Base-by-base conservation (phyloP, 1,140 invertebrate species). In the Zaprionus ornatus region DNA sequence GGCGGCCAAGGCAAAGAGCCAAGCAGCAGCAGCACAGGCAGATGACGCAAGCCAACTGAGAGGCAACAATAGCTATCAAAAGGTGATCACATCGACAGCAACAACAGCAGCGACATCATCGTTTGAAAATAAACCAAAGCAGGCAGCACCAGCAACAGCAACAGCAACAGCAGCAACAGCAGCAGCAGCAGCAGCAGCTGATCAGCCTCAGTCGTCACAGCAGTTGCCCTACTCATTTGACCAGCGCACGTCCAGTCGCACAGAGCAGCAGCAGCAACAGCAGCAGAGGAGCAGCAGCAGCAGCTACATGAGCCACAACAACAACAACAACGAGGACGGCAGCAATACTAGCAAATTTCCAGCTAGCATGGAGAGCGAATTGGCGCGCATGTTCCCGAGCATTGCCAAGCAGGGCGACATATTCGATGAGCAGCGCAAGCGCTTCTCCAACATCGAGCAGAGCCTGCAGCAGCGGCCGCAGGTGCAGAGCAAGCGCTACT, bases 111-210 rank as follows among this genome's bases (percentile, higher is more conserved):
- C 81, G 74, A 74, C 80, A 79, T 84, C 87, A 87, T 82, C 90
- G 69, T 67, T 79, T 90, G 86, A 93, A 88, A 92, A 90, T 84
- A 93, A 85, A 80, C 83, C 87, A 70, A 80, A 72, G 79, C 80
- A 73, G 77, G 63, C 79, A 79, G 74, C 64, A 19, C 35, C 56
- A 40, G 45, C 73, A 65, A 59, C 71, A 61, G 64, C 60, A n/a
- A n/a, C n/a, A n/a, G n/a, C n/a, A n/a, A n/a, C n/a, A n/a, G n/a
- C n/a, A n/a, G 73, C 77, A 74, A 73, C 57, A 74, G 61, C 61
- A 19, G 62, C 68, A 73, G 74, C 64, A 19, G 48, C 56, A 40
- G 45, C 73, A 65, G 66, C 71, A 61, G 64, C 60, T 67, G 54
- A 23, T 37, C 69, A 35, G 6, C 35, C 52, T 50, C 50, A 15